phyloP scores from a whole-genome alignment of 2,113 vertebrate species.

The Triplophysa dalaica region DNA sequence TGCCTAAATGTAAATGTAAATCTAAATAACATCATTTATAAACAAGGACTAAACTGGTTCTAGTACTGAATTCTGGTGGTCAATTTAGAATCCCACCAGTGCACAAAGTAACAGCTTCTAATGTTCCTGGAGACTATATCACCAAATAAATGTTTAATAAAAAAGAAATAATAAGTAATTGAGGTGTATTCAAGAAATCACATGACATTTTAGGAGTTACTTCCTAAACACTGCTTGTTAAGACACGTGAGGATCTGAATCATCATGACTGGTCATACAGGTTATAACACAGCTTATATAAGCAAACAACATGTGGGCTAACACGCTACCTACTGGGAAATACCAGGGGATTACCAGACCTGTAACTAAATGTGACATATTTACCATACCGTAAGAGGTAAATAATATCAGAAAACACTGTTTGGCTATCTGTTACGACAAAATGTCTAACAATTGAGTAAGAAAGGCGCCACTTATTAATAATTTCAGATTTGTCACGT shows the following conservation, averaged over 20 bases:
- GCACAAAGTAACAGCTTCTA: too few species aligned
- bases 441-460: not conserved
- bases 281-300: not conserved
- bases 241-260: not conserved
- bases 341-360: slow-evolving; percentile 5
- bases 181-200: too few species aligned
- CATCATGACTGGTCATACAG: not conserved
- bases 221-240: not conserved
- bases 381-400: not conserved
- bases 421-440: too few species aligned
- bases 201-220: not conserved
- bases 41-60: too few species aligned
- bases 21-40: too few species aligned
- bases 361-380: not conserved
- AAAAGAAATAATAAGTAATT: not conserved
- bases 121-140: too few species aligned
- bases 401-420: not conserved
- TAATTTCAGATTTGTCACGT: not conserved
- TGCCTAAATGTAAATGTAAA: too few species aligned
- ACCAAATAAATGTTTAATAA: too few species aligned
- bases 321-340: slow-evolving; percentile 16
- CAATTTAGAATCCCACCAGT: too few species aligned
- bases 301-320: not conserved
- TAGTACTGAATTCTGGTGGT: too few species aligned
- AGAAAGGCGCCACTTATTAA: not conserved